These are phyloP conservation scores for Spongia lamella DNA, from an alignment of 37 sponge, comb jelly and placozoan species.

Conservation along the genomic window DNA sequence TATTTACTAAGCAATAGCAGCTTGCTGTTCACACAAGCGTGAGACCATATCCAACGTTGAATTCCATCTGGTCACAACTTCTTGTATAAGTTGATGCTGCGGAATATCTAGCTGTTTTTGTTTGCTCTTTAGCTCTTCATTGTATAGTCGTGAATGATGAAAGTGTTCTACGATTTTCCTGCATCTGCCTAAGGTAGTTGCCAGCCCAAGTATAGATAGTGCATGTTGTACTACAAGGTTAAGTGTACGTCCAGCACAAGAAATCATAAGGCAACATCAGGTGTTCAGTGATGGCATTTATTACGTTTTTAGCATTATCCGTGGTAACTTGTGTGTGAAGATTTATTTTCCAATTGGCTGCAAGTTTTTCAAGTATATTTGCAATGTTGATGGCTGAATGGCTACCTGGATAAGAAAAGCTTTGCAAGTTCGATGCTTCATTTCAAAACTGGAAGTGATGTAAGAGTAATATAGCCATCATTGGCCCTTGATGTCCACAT, in stretches of 20 bases:
- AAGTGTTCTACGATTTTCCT: slow-evolving; percentile 28
- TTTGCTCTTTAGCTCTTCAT: slow-evolving; percentile 14
- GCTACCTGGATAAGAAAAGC: slow-evolving; percentile 15
- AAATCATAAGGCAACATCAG: slow-evolving; percentile 21
- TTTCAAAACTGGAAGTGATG: slow-evolving; percentile 24
- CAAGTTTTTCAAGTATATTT: neutral
- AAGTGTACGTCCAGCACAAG: slow-evolving; percentile 31
- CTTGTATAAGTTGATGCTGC: slow-evolving; percentile 30
- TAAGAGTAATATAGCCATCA: slow-evolving; percentile 26
- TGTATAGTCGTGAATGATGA: slow-evolving; percentile 30
- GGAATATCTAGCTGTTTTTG: slow-evolving; percentile 33
- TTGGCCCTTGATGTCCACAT: slow-evolving; percentile 39
- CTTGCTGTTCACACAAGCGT: slow-evolving; percentile 37
- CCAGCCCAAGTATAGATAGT: slow-evolving; percentile 10
- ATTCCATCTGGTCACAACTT: slow-evolving; percentile 23
- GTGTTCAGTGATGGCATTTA: slow-evolving; percentile 34
- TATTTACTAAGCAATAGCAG: too few species aligned
- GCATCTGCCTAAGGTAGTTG: slow-evolving; percentile 15
- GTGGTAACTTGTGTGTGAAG: slow-evolving; percentile 24
- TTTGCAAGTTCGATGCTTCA: slow-evolving; percentile 27
- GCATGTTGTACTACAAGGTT: slow-evolving; percentile 40
- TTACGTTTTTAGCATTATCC: slow-evolving; percentile 25
- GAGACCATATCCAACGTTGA: slow-evolving; percentile 35
- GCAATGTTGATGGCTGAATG: slow-evolving; percentile 11
- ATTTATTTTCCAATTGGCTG: slow-evolving; percentile 13